Conservation (phyloP, 2,797 vertebrate genomes). For the Pantherophis vulpinus region DNA sequence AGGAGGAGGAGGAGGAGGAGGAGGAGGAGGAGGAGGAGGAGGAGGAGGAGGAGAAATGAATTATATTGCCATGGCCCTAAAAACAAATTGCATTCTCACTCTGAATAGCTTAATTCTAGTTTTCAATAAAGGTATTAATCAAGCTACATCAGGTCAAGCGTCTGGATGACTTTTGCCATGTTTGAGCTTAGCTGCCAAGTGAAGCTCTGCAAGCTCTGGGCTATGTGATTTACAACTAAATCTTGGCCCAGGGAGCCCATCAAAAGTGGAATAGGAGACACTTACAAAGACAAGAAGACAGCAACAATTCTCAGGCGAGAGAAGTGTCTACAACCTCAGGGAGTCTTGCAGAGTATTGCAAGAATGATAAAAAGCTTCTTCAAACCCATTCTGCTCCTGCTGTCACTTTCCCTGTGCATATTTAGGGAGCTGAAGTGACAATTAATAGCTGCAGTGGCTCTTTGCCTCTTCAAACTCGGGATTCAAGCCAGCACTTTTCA, state of each 20-base stretch:
- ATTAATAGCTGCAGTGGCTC: slow-evolving; percentile 59
- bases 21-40: too few relatives aligned
- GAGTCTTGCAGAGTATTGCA: not conserved
- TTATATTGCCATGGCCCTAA: not conserved
- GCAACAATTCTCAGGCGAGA: not conserved
- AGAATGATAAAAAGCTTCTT: slow-evolving; percentile 41
- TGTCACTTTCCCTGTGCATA: slow-evolving; percentile 8
- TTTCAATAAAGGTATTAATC: not conserved
- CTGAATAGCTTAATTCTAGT: not conserved
- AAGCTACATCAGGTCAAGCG: not conserved
- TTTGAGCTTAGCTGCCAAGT: not conserved
- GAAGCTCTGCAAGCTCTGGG: not conserved
- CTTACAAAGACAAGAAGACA: not conserved
- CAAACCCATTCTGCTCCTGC: slow-evolving; percentile 56
- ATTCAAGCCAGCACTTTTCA: slow-evolving; percentile 53
- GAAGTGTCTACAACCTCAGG: not conserved
- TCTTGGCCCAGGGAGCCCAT: not conserved
- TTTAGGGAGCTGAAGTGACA: slow-evolving; percentile 60
- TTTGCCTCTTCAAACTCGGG: slow-evolving; percentile 56
- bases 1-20: too few relatives aligned
- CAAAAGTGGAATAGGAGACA: not conserved
- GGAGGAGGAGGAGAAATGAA: too few relatives aligned
- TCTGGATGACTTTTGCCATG: not conserved
- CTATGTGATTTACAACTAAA: not conserved
- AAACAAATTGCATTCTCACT: not conserved